Conservation (phyloP, 2,888 invertebrate species). For the Priocnemis perturbator region DNA sequence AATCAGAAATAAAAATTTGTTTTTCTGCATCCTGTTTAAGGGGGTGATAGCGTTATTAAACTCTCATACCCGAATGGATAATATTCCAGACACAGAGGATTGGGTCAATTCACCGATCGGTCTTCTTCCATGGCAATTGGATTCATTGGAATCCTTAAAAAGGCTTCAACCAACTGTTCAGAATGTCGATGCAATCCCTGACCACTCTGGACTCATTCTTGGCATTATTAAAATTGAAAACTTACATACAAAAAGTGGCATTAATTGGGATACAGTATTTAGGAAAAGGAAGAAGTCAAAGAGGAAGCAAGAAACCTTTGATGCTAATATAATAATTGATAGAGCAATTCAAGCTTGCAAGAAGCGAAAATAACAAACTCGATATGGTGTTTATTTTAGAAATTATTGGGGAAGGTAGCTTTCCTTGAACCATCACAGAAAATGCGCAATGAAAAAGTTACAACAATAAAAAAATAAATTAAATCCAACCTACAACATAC, state of each 20-base stretch:
- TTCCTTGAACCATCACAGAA: too few relatives aligned
- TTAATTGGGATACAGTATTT: slow-evolving; percentile 67
- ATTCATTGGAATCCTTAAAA: slow-evolving; percentile 44
- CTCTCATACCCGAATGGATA: too few relatives aligned
- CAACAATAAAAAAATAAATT: neutral
- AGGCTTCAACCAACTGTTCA: slow-evolving; percentile 21
- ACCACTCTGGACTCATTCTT: slow-evolving; percentile 55
- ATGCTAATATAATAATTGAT: slow-evolving; percentile 52
- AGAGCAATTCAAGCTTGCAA: slow-evolving; percentile 59
- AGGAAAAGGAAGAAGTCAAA: slow-evolving; percentile 56
- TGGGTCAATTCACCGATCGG: slow-evolving; percentile 78
- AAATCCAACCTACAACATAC: neutral
- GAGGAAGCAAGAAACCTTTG: slow-evolving; percentile 49
- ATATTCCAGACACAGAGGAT: slow-evolving; percentile 29
- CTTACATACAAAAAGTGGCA: slow-evolving; percentile 58
- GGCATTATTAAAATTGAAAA: slow-evolving; percentile 60
- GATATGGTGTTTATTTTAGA: too few relatives aligned
- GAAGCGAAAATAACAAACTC: slow-evolving; percentile 34
- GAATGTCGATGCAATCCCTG: slow-evolving; percentile 13
- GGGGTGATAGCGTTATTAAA: too few relatives aligned
- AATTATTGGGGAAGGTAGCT: neutral
- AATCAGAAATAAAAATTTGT: too few relatives aligned
- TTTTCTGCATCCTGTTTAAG: too few relatives aligned
- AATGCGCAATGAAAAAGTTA: neutral
- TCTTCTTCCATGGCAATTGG: slow-evolving; percentile 75